Base-by-base conservation (phyloP, 2,888 invertebrate genomes). In the Andrena hattorfiana region DNA sequence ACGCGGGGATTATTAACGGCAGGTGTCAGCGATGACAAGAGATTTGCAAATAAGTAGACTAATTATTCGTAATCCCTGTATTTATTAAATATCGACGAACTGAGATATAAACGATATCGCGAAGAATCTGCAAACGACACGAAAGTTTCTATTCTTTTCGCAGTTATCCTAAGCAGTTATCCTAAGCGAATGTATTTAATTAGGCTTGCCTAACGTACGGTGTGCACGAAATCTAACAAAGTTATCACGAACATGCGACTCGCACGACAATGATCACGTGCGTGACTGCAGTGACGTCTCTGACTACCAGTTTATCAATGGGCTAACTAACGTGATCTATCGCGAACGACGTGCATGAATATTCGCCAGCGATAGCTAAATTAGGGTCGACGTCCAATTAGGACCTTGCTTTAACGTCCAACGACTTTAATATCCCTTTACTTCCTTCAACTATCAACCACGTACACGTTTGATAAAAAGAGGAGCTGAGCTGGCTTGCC, bases 251-350 rank as follows among this genome's bases (percentile, higher is more conserved):
- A 59, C 78, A 78, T 51, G 73, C 64, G 26, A 64, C 42, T 62
- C 51, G 77, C 51, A 49, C 35, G 69, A 66, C 67, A 71, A 76
- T 68, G 63, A 66, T 83, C 76, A 60, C 82, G 71, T 68, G 80
- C 75, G 74, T 72, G 80, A 72, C 76, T 64, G 48, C 54, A 42
- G 16, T 54, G 70, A 72, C 68, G 72, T 69, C 26, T 23, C n/a
- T 49, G 54, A 54, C 56, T n/a, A 35, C n/a, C 63, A 32, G 63
- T 81, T 76, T 76, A 74, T 81, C 72, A 83, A 83, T 81, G 76
- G 35, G 64, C 30, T 7, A 49, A 71, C 49, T n/a, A 48, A 16
- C 70, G 28, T 67, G 59, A 54, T 74, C 66, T 30, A 63, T 13
- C 20, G 32, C n/a, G 49, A 7, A 5, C 42, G 72, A 75, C 49